phyloP scores from a whole-genome alignment of 35 echinoderm and acorn worm species.

The Heliocidaris erythrogramma region DNA sequence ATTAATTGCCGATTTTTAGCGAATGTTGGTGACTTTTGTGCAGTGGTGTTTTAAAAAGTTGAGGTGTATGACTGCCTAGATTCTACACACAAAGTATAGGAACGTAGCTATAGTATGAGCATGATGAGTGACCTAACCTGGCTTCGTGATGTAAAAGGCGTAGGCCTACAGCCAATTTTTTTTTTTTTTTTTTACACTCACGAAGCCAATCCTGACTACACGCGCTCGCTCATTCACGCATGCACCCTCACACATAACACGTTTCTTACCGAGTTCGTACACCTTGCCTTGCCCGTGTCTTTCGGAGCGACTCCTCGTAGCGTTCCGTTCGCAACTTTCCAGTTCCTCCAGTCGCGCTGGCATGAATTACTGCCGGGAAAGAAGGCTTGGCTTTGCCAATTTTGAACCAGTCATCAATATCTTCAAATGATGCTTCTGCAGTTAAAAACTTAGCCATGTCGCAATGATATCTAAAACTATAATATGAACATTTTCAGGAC shows the following conservation, averaged over 20 bases:
- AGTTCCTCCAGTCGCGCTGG: slow-evolving; percentile 37
- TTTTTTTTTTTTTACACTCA: too few relatives aligned
- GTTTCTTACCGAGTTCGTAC: background rate
- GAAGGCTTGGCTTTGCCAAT: slow-evolving; percentile 51
- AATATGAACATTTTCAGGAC: too few relatives aligned
- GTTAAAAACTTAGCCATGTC: slow-evolving; percentile 25
- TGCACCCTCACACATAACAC: background rate
- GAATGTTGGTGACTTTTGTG: too few relatives aligned
- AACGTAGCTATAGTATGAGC: too few relatives aligned
- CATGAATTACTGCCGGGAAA: background rate
- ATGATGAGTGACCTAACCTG: too few relatives aligned
- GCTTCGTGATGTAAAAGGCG: too few relatives aligned
- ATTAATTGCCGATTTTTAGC: too few relatives aligned
- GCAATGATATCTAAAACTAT: background rate
- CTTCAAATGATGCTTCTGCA: slow-evolving; percentile 47
- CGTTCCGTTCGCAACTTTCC: slow-evolving; percentile 31
- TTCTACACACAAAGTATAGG: too few relatives aligned
- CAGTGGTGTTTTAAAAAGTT: too few relatives aligned
- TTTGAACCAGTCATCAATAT: slow-evolving; percentile 64
- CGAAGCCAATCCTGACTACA: too few relatives aligned
- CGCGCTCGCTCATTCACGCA: background rate
- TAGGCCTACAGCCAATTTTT: too few relatives aligned
- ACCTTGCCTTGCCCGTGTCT: slow-evolving; percentile 24
- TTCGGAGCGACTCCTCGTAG: slow-evolving; percentile 13
- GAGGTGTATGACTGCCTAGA: too few relatives aligned